Percentiles rank a stretch among this genome's conserved stretches.
Evolutionary conservation across 1,140 invertebrate genomes (phyloP).

Genomic region (Tenebrio molitor): DNA sequence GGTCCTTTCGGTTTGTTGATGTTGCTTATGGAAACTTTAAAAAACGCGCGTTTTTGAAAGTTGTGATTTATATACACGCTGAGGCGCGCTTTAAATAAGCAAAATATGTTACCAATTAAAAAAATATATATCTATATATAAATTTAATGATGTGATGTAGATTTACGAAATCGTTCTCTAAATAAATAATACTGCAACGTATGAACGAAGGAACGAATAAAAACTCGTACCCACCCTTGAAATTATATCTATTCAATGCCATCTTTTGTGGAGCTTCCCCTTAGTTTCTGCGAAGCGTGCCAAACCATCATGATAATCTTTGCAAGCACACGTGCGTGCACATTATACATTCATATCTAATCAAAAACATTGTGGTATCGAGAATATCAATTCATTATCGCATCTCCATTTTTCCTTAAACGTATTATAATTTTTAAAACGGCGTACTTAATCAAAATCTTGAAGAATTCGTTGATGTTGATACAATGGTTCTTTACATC

Average conservation of each 20-base stretch:
- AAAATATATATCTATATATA: no score
- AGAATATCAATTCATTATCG: conserved; percentile 21
- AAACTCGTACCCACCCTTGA: conserved; percentile 30
- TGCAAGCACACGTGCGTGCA: conserved; percentile 35
- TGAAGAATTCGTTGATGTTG: conserved; percentile 11
- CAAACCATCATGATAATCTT: conserved; percentile 36
- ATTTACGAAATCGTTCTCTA: no score
- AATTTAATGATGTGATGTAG: no score
- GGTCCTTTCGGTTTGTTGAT: no score
- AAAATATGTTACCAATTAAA: no score
- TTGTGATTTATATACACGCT: no score
- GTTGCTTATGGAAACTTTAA: no score
- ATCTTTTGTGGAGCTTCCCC: conserved; percentile 35
- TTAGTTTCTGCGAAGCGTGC: conserved; percentile 30
- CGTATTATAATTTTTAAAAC: no score
- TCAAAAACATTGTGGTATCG: conserved; percentile 35
- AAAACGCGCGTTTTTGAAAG: no score
- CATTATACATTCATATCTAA: conserved; percentile 29
- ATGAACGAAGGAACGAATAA: conserved; percentile 20
- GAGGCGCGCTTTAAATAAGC: no score
- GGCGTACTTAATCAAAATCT: neutral
- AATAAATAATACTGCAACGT: conserved; percentile 9
- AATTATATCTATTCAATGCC: conserved; percentile 30
- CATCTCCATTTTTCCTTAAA: no score
- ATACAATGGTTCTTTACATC: conserved; percentile 30